Conservation (phyloP, 2,888 invertebrate genomes). For the Lysandra bellargus region DNA sequence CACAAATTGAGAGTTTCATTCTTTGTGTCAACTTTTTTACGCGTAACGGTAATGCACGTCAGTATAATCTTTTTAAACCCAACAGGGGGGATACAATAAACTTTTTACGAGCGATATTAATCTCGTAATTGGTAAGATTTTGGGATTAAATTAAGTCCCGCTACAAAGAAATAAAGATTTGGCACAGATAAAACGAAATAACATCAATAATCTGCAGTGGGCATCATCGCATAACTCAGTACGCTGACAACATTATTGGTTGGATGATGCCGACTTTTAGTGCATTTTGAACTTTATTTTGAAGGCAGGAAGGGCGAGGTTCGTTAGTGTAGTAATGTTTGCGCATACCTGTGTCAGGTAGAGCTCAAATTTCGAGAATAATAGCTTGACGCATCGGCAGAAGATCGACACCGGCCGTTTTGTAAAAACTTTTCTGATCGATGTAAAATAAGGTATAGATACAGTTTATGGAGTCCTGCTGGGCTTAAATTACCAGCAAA, state of each 20-base stretch:
- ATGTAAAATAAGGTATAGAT: background rate
- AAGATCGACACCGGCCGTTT: conserved; percentile 18
- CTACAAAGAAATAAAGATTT: conserved; percentile 13
- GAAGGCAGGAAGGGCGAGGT: background rate
- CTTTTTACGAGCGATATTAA: conserved; percentile 10
- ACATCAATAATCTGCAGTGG: conserved; percentile 26
- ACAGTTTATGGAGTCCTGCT: background rate
- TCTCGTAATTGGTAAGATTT: conserved; percentile 17
- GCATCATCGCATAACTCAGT: conserved; percentile 36
- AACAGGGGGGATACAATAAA: background rate
- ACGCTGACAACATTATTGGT: conserved; percentile 35
- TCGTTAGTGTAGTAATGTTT: conserved; percentile 24
- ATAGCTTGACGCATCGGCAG: conserved; percentile 31
- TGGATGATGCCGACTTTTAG: conserved; percentile 6
- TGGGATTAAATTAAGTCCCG: background rate
- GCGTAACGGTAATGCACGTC: background rate
- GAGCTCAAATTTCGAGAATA: conserved; percentile 34
- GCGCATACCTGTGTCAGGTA: conserved; percentile 37
- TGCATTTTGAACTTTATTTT: conserved; percentile 24
- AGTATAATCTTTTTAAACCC: background rate
- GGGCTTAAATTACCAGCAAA: too few species aligned
- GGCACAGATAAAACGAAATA: conserved; percentile 26
- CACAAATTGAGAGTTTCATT: too few species aligned
- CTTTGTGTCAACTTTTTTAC: too few species aligned
- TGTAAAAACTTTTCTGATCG: conserved; percentile 7